These are phyloP conservation scores for Adrianichthys oophorus DNA, from an alignment of 2,797 vertebrate genomes.

Conservation along the genomic window DNA sequence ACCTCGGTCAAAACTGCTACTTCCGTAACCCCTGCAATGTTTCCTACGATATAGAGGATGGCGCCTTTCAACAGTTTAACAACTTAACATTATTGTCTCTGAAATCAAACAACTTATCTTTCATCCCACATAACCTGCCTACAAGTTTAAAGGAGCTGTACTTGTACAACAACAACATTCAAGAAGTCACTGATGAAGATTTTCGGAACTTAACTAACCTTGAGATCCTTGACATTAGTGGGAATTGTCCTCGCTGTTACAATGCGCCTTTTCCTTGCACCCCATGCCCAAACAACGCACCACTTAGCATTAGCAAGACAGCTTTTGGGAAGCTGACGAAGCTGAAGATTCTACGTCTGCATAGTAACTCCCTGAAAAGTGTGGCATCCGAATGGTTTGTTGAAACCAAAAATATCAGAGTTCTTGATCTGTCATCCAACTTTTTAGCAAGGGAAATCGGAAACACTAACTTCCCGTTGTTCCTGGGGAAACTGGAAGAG, in stretches of 20 bases:
- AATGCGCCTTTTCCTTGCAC: conserved; percentile 88
- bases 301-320: conserved; percentile 74
- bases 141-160: conserved; percentile 85
- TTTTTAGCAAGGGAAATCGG: conserved; percentile 84
- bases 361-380: conserved; percentile 88
- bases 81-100: conserved; percentile 86
- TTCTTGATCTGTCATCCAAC: conserved; percentile 92
- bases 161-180: conserved; percentile 91
- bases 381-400: conserved; percentile 83
- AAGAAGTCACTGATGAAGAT: conserved; percentile 75
- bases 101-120: conserved; percentile 90
- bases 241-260: conserved; percentile 94
- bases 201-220: conserved; percentile 83
- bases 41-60: conserved; percentile 82
- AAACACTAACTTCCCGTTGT: conserved; percentile 77
- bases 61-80: conserved; percentile 80
- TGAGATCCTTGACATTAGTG: conserved; percentile 90
- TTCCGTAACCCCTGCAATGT: conserved; percentile 91
- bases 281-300: conserved; percentile 79
- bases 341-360: conserved; percentile 83
- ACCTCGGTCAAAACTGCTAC: conserved; percentile 95
- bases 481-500: conserved; percentile 80
- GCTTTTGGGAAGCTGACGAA: conserved; percentile 84
- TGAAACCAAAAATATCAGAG: conserved; percentile 72
- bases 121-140: conserved; percentile 82